Evolutionary conservation across 2,113 vertebrate genomes (phyloP).

Genomic region (Pyxicephalus adspersus): DNA sequence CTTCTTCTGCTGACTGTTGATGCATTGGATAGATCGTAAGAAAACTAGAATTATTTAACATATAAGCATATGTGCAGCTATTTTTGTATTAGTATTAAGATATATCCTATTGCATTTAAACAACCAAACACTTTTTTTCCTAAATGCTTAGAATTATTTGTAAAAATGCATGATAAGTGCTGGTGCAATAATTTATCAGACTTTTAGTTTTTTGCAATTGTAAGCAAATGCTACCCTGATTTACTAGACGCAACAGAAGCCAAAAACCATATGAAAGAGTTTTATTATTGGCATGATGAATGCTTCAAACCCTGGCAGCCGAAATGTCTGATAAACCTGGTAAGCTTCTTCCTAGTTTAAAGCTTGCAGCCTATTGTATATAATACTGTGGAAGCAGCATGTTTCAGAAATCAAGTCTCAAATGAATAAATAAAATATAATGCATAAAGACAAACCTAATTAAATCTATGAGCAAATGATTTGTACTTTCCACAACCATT

Average conservation of each 20-base stretch:
- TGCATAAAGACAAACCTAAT: too few relatives aligned
- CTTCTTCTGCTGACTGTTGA: not conserved
- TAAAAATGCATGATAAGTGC: not conserved
- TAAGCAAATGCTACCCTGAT: conserved; percentile 27
- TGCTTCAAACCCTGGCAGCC: not conserved
- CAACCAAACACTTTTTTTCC: not conserved
- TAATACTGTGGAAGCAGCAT: too few relatives aligned
- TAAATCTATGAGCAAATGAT: too few relatives aligned
- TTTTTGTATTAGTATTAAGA: not conserved
- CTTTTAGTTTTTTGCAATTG: conserved; percentile 4
- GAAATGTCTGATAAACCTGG: conserved; percentile 25
- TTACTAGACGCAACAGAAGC: conserved; percentile 17
- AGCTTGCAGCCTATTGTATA: not conserved
- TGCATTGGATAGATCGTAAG: not conserved
- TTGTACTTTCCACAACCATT: too few relatives aligned
- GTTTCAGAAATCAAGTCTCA: too few relatives aligned
- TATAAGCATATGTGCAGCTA: not conserved
- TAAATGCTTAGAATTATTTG: not conserved
- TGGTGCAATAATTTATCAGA: conserved; percentile 9
- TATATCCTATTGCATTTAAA: not conserved
- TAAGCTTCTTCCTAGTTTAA: not conserved
- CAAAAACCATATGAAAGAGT: conserved; percentile 20
- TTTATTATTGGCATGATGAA: conserved; percentile 33
- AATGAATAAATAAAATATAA: too few relatives aligned
- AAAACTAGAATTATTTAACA: not conserved